Conservation (phyloP, 2,797 vertebrate species). For the Lerista edwardsae region DNA sequence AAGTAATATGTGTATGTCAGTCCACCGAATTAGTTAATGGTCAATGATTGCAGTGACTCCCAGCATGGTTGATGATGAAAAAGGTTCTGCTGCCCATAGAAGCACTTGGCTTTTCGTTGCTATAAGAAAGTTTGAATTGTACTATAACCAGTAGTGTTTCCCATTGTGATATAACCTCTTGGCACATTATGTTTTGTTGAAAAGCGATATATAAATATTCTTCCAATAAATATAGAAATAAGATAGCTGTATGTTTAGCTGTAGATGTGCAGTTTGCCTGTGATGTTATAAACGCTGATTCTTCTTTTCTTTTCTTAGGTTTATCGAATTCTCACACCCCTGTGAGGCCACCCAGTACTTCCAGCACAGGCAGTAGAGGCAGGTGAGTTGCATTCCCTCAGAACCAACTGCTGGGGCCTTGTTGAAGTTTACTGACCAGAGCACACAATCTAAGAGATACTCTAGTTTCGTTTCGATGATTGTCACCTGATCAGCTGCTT, state of each 20-base stretch:
- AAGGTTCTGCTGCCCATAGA: neutral
- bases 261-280: neutral
- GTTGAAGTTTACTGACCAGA: neutral
- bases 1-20: neutral
- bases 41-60: neutral
- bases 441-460: neutral
- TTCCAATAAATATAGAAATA: no score
- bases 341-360: conserved; percentile 95
- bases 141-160: neutral
- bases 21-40: neutral
- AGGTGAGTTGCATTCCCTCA: conserved; percentile 81
- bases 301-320: conserved; percentile 77
- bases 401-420: neutral
- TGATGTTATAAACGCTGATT: conserved; percentile 6
- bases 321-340: conserved; percentile 94
- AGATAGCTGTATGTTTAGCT: neutral
- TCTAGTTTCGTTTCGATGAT: no score
- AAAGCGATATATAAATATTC: no score
- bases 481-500: no score
- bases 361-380: conserved; percentile 97
- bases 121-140: neutral
- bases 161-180: neutral
- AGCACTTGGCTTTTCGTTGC: neutral
- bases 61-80: neutral
- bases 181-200: no score